Base-by-base conservation (phyloP, 35 echinoderm and acorn worm species). In the Diadema setosum region DNA sequence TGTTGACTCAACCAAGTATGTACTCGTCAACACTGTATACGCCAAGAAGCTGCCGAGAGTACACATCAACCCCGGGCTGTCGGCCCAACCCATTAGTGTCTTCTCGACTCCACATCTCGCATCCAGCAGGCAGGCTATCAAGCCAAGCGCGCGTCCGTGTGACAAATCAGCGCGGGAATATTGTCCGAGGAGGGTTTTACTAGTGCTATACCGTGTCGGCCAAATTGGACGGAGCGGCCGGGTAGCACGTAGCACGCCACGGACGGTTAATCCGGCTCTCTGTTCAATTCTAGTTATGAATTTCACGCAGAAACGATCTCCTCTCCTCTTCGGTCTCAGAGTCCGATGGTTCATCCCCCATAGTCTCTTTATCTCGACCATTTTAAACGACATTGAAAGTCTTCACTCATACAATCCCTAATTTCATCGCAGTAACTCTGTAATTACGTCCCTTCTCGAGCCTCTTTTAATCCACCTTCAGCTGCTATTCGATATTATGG, bases 171-270 rank as follows among this genome's bases (percentile, higher is more conserved):
- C 35, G n/a, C 73, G 24, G 14, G 35, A 78, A 78, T 78, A 78
- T 78, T 21, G 73, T 41, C 73, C n/a, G 29, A n/a, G 24, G 27
- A 41, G 44, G 73, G n/a, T 78, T 78, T 39, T 78, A 78, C 73
- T 78, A 78, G 73, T 78, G 40, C 73, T 78, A 78, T 78, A 25
- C 73, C 73, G 73, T 78, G 30, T 78, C 36, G 73, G 21, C 37
- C 40, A 78, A 78, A 78, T 78, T 78, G 40, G 73, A 78, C 37
- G 73, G 35, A 21, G 73, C 73, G 30, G 24, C 37, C 35, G 15
- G n/a, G 0, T 34, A 44, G 73, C 73, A 78, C 73, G 73, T 78
- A 78, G 8, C 36, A 78, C 37, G 73, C 73, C 73, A 78, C 37
- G 44, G n/a, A 78, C 39, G 24, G 73, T 78, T 78, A 78, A 78